Evolutionary conservation across 2,888 invertebrate genomes (phyloP).

Genomic region (Polymixis flavicincta): DNA sequence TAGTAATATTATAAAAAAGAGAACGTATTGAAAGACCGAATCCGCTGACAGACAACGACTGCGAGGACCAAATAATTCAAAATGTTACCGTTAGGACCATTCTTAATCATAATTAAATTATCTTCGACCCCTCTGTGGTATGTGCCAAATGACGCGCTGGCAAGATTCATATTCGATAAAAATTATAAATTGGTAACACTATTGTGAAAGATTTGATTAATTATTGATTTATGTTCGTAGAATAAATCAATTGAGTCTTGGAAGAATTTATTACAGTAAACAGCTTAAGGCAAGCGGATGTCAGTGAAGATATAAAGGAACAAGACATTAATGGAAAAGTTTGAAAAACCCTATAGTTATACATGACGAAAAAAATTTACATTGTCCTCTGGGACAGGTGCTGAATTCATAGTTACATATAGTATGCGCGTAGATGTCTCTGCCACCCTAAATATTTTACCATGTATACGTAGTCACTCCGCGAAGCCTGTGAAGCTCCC

Average conservation of each 20-base stretch:
- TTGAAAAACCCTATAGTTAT: background rate
- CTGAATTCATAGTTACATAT: too few relatives aligned
- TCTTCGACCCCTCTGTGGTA: conserved; percentile 28
- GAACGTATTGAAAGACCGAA: background rate
- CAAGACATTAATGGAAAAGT: background rate
- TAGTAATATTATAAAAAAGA: background rate
- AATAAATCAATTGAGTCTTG: conserved; percentile 36
- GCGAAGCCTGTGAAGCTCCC: too few relatives aligned
- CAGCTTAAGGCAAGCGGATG: conserved; percentile 8
- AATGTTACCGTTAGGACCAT: conserved; percentile 29
- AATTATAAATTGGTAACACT: conserved; percentile 55
- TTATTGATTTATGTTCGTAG: conserved; percentile 47
- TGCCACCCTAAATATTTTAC: background rate
- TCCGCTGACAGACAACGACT: background rate
- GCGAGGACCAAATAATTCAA: conserved; percentile 8
- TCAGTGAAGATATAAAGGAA: background rate
- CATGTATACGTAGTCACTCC: background rate
- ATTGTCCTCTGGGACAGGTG: too few relatives aligned
- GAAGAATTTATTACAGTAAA: conserved; percentile 44
- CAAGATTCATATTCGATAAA: conserved; percentile 40
- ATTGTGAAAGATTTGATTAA: conserved; percentile 53
- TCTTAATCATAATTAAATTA: conserved; percentile 49
- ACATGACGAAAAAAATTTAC: too few relatives aligned
- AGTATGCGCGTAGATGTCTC: too few relatives aligned
- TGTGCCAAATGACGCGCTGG: conserved; percentile 56